Evolutionary conservation across 2,113 vertebrate species (phyloP).

Genomic region (Hyaena hyaena): DNA sequence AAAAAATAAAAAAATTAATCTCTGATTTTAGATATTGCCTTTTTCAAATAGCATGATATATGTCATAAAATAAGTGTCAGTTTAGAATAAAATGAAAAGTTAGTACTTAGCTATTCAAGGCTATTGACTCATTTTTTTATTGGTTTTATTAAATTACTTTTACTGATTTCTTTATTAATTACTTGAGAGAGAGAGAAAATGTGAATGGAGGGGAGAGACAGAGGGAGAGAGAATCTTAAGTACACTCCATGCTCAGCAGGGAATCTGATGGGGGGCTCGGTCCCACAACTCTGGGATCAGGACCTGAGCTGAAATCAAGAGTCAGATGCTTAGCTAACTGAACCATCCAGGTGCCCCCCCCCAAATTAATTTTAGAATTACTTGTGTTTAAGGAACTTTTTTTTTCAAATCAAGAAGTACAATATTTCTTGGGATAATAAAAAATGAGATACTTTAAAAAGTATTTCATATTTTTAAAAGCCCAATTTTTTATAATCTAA

Average conservation of each 20-base stretch:
- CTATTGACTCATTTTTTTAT: not conserved
- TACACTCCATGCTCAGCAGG: too few relatives aligned
- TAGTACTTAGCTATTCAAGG: slow-evolving; percentile 25
- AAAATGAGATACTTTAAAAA: not conserved
- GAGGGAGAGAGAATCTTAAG: too few relatives aligned
- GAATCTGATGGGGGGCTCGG: too few relatives aligned
- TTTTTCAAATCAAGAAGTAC: not conserved
- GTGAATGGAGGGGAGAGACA: too few relatives aligned
- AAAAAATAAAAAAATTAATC: not conserved
- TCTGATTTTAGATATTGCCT: slow-evolving; percentile 32
- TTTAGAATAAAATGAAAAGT: not conserved
- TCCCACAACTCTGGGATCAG: too few relatives aligned
- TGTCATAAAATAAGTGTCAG: slow-evolving; percentile 12
- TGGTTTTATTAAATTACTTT: too few relatives aligned
- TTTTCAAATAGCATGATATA: slow-evolving; percentile 38
- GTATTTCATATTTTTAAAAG: not conserved
- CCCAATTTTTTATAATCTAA: not conserved
- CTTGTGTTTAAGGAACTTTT: slow-evolving; percentile 37
- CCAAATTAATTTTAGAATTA: slow-evolving; percentile 36
- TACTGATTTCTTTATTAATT: too few relatives aligned
- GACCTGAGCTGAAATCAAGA: too few relatives aligned
- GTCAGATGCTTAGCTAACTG: too few relatives aligned
- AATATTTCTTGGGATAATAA: slow-evolving; percentile 30
- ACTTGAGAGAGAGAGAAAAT: too few relatives aligned
- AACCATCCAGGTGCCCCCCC: too few relatives aligned